These are phyloP conservation scores for Caranx ignobilis DNA, from an alignment of 2,113 vertebrate species.

Conservation along the genomic window DNA sequence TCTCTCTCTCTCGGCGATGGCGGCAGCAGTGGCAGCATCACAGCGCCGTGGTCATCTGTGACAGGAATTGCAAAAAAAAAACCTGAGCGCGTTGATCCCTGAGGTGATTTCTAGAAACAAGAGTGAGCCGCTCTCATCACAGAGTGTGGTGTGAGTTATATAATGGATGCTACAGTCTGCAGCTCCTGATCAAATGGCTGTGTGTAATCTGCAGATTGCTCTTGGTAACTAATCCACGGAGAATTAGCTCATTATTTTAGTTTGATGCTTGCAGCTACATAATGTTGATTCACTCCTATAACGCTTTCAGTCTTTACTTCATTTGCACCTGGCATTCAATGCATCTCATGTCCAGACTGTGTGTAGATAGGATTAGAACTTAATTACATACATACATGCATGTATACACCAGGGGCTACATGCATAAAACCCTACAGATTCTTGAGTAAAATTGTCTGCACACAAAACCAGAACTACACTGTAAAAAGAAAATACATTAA, in stretches of 20 bases:
- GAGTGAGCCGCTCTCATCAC: background rate
- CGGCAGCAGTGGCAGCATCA: background rate
- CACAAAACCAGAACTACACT: too few species aligned
- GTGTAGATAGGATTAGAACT: too few species aligned
- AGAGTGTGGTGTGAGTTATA: background rate
- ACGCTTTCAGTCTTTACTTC: too few species aligned
- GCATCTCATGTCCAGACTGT: too few species aligned
- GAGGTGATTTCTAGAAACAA: background rate
- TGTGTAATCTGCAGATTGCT: background rate
- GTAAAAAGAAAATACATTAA: too few species aligned
- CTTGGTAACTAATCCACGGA: background rate
- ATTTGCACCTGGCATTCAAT: too few species aligned
- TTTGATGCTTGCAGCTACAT: background rate
- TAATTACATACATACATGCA: too few species aligned
- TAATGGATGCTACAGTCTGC: background rate
- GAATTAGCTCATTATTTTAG: background rate
- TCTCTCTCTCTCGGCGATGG: too few species aligned
- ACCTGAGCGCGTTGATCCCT: background rate
- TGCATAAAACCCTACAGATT: too few species aligned
- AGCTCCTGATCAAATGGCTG: background rate
- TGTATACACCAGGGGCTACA: too few species aligned
- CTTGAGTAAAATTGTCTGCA: too few species aligned
- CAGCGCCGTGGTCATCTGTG: background rate
- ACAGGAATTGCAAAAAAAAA: background rate
- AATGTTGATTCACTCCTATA: too few species aligned